Evolutionary conservation across 2,113 vertebrate species (phyloP), one percentile per base, ranked within the genome.

Genomic region (Proterorhinus semilunaris): DNA sequence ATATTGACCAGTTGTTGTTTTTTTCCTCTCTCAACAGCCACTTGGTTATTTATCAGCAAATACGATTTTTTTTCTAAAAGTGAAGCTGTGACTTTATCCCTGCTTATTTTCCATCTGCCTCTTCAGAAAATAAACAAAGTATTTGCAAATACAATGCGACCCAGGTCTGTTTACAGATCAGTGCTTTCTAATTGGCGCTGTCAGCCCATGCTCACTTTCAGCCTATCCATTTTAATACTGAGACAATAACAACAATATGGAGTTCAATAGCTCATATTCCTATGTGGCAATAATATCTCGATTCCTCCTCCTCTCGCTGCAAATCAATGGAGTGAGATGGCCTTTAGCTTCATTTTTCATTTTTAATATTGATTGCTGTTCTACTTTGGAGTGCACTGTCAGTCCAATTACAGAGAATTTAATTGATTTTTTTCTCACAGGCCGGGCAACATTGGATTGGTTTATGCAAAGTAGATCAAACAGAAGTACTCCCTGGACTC

Each of bases 261-360:
- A 77, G 74, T 72, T 86, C 84, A 69, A 87, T 87, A 85, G 74
- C 85, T 90, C 76, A 79, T 83, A 82, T 81, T 88, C 86, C 69
- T 86, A 74, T 72, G 83, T 74, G 85, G 86, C 79, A 84, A 80
- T 85, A 88, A 83, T 86, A 86, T 88, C 83, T 81, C 45, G 69
- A 72, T 79, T 69, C 72, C 81, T 78, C 77, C 75, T 82, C 72
- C 69, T 86, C 81, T 83, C 78, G 63, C 58, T 67, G 74, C 74
- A 87, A 91, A 93, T 92, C 91, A 84, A 92, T 92, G 86, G 51
- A 66, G 72, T 78, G 57, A 85, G 83, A 79, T 84, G 86, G 87
- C 84, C 88, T 92, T 91, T 89, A 86, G 87, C 88, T 91, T 91
- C 76, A 93, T 91, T 90, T 92, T 89, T 91, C 88, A 91, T 93